Evolutionary conservation across 30 jellyfish, hydroid and myxozoan species (phyloP).

Genomic region (Calvadosia cruxmelitensis): DNA sequence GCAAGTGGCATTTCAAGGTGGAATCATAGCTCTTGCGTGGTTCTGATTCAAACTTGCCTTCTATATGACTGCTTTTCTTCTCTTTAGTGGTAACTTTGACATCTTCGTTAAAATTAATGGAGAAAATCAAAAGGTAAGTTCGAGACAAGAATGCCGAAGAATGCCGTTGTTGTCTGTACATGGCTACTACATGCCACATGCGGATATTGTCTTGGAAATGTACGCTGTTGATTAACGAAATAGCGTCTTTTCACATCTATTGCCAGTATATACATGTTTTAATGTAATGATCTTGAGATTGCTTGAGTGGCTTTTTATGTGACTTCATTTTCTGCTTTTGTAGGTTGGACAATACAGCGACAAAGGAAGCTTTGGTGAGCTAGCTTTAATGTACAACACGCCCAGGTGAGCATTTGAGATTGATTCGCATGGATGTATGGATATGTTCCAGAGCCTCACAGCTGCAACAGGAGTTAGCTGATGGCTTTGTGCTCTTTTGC

Average conservation of each 20-base stretch:
- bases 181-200: background rate
- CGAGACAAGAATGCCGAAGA: too few relatives aligned
- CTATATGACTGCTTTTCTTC: too few relatives aligned
- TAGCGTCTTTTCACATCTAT: too few relatives aligned
- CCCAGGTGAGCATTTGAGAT: conserved; percentile 72
- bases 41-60: background rate
- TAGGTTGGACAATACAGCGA: conserved; percentile 90
- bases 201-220: too few relatives aligned
- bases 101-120: conserved; percentile 69
- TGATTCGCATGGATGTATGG: too few relatives aligned
- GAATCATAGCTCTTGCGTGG: background rate
- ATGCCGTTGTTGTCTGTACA: background rate
- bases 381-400: conserved; percentile 93
- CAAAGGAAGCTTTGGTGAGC: conserved; percentile 96
- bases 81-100: conserved; percentile 66
- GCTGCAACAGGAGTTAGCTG: too few relatives aligned
- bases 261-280: background rate
- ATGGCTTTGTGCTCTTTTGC: too few relatives aligned
- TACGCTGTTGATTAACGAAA: too few relatives aligned
- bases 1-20: conserved; percentile 21
- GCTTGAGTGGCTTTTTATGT: too few relatives aligned
- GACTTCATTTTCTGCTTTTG: background rate
- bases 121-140: conserved; percentile 58
- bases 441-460: too few relatives aligned
- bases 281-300: background rate